Conservation (phyloP, 1,140 invertebrate genomes). For the Uloborus diversus region DNA sequence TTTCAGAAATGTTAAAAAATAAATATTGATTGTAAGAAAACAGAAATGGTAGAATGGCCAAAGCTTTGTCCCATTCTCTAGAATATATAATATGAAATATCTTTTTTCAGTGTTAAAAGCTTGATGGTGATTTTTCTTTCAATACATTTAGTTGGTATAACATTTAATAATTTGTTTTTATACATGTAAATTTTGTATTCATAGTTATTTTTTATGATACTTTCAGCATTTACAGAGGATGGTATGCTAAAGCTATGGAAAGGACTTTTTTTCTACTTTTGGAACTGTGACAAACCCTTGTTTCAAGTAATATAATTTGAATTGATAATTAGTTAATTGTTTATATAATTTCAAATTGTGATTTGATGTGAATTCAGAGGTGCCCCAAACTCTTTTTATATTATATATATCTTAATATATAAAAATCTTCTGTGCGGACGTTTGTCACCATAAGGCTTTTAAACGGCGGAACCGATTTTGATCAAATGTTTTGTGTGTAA, state of each 20-base stretch:
- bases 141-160: background rate
- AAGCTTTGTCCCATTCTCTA: background rate
- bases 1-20: no score
- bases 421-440: no score
- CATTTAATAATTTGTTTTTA: background rate
- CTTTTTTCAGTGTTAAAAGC: background rate
- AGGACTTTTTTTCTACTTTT: conserved; percentile 92
- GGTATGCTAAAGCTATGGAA: conserved; percentile 91
- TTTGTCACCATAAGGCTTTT: no score
- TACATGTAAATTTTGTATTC: background rate
- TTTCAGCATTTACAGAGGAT: conserved; percentile 79
- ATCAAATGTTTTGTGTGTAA: no score
- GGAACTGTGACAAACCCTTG: conserved; percentile 95
- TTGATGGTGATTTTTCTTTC: background rate
- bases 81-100: background rate
- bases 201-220: conserved; percentile 62
- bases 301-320: conserved; percentile 72
- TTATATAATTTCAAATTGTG: background rate
- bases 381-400: background rate
- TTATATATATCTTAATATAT: background rate
- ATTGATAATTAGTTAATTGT: background rate
- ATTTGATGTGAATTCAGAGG: background rate
- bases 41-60: no score
- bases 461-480: no score
- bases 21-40: no score